Evolutionary conservation across 2,888 invertebrate species (phyloP), one percentile per base, ranked within the genome.

Genomic region (Nomada ruficornis): DNA sequence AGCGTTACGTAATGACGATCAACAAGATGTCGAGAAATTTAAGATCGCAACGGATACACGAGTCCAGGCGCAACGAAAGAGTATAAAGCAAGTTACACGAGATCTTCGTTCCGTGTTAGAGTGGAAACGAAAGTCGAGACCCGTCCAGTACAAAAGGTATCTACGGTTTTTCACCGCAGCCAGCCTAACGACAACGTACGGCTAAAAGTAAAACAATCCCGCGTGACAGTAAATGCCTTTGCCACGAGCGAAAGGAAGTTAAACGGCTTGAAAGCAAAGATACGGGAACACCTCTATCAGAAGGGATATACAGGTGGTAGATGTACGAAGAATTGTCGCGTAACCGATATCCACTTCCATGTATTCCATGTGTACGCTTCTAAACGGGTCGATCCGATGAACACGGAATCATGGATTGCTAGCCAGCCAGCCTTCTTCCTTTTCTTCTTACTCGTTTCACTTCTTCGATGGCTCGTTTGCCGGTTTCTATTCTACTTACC

Each of bases 121-220:
- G 84, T 84, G 67, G 70, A 76, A 62, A 71, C 68, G 90, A 91
- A 90, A 92, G 89, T 88, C 82, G 90, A 91, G 86, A 83, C 80
- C 47, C 74, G 79, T 75, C 80, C 52, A 54, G 64, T 65, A 86
- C 86, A 90, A 88, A 89, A 85, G 80, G 84, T 85, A 89, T 90
- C 82, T 83, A 86, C 83, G 87, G 88, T 87, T 88, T 87, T 89
- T 90, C 83, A 71, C 72, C 80, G 84, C 69, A 79, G 55, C 64
- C 72, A 71, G 62, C 74, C 79, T 72, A 86, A 84, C 82, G 73
- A 86, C 80, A 84, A 84, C 85, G 86, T 84, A 89, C 90, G 90
- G 92, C 93, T 89, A 89, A 89, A 89, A 86, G 93, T 93, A 93
- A 93, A 90, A 93, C 88, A 92, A 93, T 92, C 90, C 92, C 81